Percentiles rank a stretch among this genome's conserved stretches.
Conservation (phyloP, 2,113 vertebrate species). For the Phainopepla nitens region DNA sequence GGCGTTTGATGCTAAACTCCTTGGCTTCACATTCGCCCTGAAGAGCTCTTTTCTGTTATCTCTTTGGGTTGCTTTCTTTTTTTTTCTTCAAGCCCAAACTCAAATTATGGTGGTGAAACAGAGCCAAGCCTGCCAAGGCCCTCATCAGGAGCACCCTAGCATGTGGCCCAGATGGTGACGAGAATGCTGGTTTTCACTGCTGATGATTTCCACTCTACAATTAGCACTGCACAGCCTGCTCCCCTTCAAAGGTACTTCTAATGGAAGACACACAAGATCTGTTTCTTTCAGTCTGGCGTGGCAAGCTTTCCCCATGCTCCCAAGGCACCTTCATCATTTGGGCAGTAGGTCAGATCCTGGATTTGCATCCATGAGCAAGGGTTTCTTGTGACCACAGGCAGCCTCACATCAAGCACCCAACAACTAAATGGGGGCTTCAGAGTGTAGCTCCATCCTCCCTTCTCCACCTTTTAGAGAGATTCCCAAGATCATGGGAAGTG, state of each 20-base stretch:
- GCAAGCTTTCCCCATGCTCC: background rate
- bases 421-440: background rate
- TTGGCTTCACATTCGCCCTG: background rate
- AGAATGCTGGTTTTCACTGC: background rate
- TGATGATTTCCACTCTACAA: background rate
- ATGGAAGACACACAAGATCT: background rate
- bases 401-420: background rate
- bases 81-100: background rate
- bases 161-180: background rate
- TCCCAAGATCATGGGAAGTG: background rate
- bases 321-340: background rate
- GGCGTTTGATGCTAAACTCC: background rate
- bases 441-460: background rate
- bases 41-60: background rate
- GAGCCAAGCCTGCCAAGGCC: background rate
- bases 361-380: background rate
- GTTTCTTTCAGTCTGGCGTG: background rate
- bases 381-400: background rate
- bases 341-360: background rate
- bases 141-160: background rate
- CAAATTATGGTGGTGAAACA: background rate
- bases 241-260: background rate
- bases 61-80: background rate
- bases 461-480: background rate
- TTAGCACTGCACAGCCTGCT: background rate